Conservation (phyloP, 2,113 vertebrate genomes). For the Solea solea region DNA sequence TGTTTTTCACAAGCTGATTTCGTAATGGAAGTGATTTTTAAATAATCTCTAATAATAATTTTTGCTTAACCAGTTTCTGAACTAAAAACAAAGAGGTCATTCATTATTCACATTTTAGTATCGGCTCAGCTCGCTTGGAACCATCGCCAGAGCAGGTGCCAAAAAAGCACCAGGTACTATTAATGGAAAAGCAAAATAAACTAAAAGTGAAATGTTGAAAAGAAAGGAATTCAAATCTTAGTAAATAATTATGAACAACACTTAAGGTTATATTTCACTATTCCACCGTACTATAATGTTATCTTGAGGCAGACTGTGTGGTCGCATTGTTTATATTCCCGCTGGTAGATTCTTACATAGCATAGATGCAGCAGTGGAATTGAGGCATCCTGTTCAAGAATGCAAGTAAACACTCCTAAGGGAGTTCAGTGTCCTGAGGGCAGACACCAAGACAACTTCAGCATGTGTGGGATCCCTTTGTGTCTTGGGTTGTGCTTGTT, state of each 20-base stretch:
- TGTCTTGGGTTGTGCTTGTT: conserved; percentile 55
- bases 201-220: no score
- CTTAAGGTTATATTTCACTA: background rate
- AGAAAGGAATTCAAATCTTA: background rate
- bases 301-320: background rate
- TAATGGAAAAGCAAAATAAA: no score
- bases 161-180: no score
- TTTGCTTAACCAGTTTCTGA: no score
- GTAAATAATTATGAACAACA: conserved; percentile 8
- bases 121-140: no score
- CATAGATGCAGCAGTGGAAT: conserved; percentile 27
- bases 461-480: conserved; percentile 72
- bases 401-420: conserved; percentile 57
- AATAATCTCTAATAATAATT: no score
- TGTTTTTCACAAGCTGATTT: no score
- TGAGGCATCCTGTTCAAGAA: conserved; percentile 54
- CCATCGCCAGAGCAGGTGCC: no score
- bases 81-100: no score
- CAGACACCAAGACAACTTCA: conserved; percentile 52
- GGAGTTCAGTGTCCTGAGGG: conserved; percentile 52
- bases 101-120: no score
- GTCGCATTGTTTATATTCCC: conserved; percentile 34
- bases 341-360: conserved; percentile 25
- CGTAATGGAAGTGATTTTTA: no score
- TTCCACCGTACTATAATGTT: conserved; percentile 3